Evolutionary conservation across 1,140 invertebrate genomes (phyloP), one percentile per base, ranked within the genome.

Genomic region (Drosophila punjabiensis): DNA sequence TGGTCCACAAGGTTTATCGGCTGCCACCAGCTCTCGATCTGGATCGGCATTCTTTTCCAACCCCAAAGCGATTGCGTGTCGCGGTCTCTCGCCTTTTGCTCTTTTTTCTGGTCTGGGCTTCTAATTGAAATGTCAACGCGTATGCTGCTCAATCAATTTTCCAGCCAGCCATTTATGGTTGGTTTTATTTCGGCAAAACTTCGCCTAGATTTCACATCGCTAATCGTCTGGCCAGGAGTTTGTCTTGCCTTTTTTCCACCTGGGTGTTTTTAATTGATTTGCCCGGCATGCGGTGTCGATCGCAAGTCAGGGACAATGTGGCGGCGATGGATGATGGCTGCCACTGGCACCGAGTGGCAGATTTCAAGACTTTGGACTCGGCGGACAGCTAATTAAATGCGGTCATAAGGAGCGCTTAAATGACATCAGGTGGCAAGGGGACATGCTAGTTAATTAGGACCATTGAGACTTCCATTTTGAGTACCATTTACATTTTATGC

Each of bases 41-140:
- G 67, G 53, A 65, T 50, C 76, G 76, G 55, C 76, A 79, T 73
- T 79, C 76, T 79, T 79, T 74, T 53, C 55, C 71, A 52, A n/a
- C 60, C 60, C 37, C 55, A 58, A 11, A 63, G 66, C 63, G 47
- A 60, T 81, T 81, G 77, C 77, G 70, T 80, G 78, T 60, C 55
- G 55, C 59, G 63, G 47, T 33, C 60, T 68, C 30, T 45, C 11
- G 39, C 30, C 37, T 16, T 41, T 39, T 32, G 28, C 28, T 60
- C 39, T 67, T 47, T 32, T 56, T 50, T 74, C 24, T 18, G 24
- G 63, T 39, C 63, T 77, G 62, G 76, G 70, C 77, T 81, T 81
- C 77, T 80, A 81, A 81, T 81, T 81, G 69, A 81, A 81, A 81
- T 76, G 76, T 81, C 79, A 81, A 74, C 79, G 77, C 76, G 66